Evolutionary conservation across 2,888 invertebrate genomes (phyloP).

Genomic region (Pristionchus mayeri): DNA sequence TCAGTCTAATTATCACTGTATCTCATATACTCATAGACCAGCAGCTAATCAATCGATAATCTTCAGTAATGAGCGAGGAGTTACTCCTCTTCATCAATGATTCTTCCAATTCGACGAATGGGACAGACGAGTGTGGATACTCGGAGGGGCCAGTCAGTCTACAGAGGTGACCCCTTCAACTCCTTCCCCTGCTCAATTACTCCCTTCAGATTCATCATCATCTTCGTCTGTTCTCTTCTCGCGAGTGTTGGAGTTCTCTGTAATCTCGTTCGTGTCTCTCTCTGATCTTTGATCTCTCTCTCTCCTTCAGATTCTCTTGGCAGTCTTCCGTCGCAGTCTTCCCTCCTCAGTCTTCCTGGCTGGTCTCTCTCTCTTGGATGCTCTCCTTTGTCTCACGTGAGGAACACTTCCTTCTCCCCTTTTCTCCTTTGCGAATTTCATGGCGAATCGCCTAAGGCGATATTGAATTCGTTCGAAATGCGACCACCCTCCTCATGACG

Average conservation of each 20-base stretch:
- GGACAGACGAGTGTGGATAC: conserved; percentile 57
- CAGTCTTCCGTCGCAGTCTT: conserved; percentile 62
- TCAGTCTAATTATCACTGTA: background rate
- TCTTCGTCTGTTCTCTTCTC: conserved; percentile 56
- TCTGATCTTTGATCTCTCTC: background rate
- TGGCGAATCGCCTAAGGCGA: background rate
- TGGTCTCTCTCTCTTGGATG: conserved; percentile 60
- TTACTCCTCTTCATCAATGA: background rate
- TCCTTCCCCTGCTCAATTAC: background rate
- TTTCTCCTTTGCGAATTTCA: background rate
- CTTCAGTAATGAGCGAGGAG: conserved; percentile 19
- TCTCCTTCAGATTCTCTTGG: conserved; percentile 60
- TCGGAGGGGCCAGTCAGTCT: conserved; percentile 63
- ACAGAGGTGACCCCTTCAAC: conserved; percentile 16
- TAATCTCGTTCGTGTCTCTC: conserved; percentile 56
- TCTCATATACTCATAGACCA: background rate
- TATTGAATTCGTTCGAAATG: background rate
- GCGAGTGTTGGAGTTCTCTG: conserved; percentile 60
- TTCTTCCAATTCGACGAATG: conserved; percentile 36
- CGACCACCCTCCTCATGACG: background rate
- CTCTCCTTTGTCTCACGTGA: conserved; percentile 60
- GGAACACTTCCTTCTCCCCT: background rate
- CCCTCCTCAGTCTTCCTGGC: conserved; percentile 63
- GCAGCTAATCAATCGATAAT: background rate
- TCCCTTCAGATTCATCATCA: conserved; percentile 58